Evolutionary conservation across 2,113 vertebrate genomes (phyloP).

Genomic region (Numenius arquata): DNA sequence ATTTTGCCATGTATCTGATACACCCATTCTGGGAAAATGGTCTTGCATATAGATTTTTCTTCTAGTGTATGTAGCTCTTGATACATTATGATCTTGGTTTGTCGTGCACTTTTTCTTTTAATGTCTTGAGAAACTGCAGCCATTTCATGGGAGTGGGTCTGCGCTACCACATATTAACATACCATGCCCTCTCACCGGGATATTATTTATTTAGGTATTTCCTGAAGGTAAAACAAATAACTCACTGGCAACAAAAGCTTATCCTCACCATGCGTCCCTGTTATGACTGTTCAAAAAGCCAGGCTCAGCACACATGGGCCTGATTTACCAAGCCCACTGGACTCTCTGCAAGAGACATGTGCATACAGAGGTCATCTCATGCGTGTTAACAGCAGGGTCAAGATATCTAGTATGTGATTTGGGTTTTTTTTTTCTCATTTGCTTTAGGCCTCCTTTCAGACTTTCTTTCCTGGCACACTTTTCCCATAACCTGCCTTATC

Average conservation of each 20-base stretch:
- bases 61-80: not conserved
- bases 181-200: not conserved
- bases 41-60: not conserved
- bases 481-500: not conserved
- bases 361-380: not conserved
- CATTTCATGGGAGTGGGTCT: not conserved
- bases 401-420: too few species aligned
- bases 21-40: not conserved
- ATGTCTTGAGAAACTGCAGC: not conserved
- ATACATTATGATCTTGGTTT: not conserved
- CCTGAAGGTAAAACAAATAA: not conserved
- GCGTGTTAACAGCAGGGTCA: not conserved
- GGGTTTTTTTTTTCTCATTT: not conserved
- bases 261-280: not conserved
- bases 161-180: not conserved
- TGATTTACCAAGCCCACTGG: not conserved
- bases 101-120: not conserved
- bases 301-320: not conserved
- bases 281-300: not conserved
- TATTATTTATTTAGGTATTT: not conserved
- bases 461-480: not conserved
- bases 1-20: not conserved
- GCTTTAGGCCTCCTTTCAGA: not conserved
- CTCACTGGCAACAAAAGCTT: not conserved
- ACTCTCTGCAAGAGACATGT: not conserved